A percentile compares a stretch with the other conserved stretches of the same genome.
Evolutionary conservation across 1,140 invertebrate genomes (phyloP).

Genomic region (Colletes latitarsis): DNA sequence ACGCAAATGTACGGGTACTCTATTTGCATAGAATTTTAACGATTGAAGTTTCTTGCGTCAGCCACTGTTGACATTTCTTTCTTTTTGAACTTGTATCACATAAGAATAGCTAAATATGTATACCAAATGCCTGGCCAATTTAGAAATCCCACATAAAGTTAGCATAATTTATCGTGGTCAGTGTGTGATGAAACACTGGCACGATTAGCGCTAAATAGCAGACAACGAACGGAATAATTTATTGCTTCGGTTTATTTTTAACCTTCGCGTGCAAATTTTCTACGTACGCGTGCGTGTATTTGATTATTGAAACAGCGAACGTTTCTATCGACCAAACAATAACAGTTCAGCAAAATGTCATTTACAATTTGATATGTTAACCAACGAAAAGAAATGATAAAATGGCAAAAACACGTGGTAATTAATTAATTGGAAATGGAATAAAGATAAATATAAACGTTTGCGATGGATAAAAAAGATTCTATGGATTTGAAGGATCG

Average conservation of each 20-base stretch:
- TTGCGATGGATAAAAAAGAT: constrained; percentile 11
- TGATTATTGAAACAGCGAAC: constrained; percentile 13
- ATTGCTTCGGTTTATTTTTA: background rate
- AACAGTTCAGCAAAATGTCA: background rate
- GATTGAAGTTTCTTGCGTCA: too few species aligned
- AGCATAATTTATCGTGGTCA: background rate
- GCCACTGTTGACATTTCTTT: too few species aligned
- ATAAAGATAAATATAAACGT: background rate
- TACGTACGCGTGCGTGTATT: background rate
- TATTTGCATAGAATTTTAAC: too few species aligned
- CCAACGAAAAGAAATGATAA: background rate
- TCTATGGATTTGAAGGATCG: constrained; percentile 11
- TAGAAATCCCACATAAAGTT: background rate
- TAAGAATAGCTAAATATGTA: too few species aligned
- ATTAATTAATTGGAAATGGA: constrained; percentile 12
- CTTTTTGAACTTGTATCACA: too few species aligned
- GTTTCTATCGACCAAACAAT: background rate
- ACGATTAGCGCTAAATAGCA: background rate
- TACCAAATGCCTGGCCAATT: background rate
- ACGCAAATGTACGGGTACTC: too few species aligned
- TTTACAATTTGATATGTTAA: background rate
- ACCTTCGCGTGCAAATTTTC: background rate
- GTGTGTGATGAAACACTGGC: background rate
- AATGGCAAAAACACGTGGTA: background rate
- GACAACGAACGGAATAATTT: background rate